Evolutionary conservation across 2,113 vertebrate species (phyloP), one percentile per base, ranked within the genome.

Genomic region (Sylvia atricapilla): DNA sequence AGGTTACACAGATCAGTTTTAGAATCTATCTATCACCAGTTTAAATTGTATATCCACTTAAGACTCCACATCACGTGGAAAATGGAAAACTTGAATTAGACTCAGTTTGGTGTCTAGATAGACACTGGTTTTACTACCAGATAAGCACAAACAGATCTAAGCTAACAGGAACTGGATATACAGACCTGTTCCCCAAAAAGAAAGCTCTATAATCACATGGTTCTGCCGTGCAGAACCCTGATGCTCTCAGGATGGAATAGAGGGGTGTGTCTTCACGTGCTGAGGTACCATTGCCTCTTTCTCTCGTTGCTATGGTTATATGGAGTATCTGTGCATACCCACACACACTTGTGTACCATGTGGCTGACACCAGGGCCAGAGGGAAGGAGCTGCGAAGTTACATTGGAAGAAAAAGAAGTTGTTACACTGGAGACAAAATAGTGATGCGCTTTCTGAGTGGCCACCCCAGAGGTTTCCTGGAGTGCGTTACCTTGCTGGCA

Each of bases 281-380:
- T 13, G 46, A 41, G 37, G 70, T 47, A 24, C 58, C 30, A 10
- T 2, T 41, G 70, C 58, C 68, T 81, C 66, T 28, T 28, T 41
- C 30, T 64, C 62, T 24, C 5, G 81, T 87, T 91, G 73, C 84
- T 72, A 55, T 79, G 85, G 75, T 8, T 82, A 68, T 67, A 19
- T 16, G 24, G 52, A 81, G 17, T 11, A 8, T 11, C 66, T 19
- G 47, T 6, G 22, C 21, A 43, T 12, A 20, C 33, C 43, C 68
- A 39, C 25, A 13, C 14, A 6, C 1, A 6, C 27, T 35, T 28
- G 21, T 16, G 5, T 1, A 11, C 64, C 20, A 0, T 3, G 30
- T 8, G 67, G 18, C 33, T 46, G 11, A 0, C 1, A 13, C 12
- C 10, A 2, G 0, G 2, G 24, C 22, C 15, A 16, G 23, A 56